Base-by-base conservation (phyloP, 2,113 vertebrate species). In the Mesoclemmys tuberculata region DNA sequence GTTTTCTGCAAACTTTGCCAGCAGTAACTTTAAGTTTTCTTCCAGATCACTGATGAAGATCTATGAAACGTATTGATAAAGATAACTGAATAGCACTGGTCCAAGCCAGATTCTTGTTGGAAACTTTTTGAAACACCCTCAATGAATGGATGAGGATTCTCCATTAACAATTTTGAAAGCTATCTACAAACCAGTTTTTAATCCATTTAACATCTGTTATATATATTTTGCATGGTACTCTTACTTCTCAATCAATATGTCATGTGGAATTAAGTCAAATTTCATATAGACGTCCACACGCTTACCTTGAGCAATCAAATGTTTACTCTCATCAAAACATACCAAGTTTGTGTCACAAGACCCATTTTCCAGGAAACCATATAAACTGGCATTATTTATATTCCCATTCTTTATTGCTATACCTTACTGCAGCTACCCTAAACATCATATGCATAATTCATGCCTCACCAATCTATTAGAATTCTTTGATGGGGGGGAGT, bases 21-120 rank as follows among this genome's bases (percentile, higher is more conserved):
- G 87, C 51, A 92, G 54, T 41, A 49, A 88, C 49, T 54, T 92
- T 80, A 96, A n/a, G 87, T 11, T 5, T 82, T 29, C 29, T 80
- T 75, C 35, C 19, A 38, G 35, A 21, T 38, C 64, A 71, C 19
- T n/a, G 35, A 71, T 71, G 35, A 71, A 71, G 16, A 38, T 71
- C 64, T 21, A 71, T 86, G 49, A 88, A 49, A 86, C 94, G 56
- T 41, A 27, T 44, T 18, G 38, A 54, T 55, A 46, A 74, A 52
- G 82, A 41, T 82, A 82, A 54, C 29, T 82, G 68, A 90, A 19
- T 74, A 83, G 68, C 24, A 93, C 10, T 22, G 79, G 84, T 75
- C 35, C 71, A 3, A 55, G 26, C 29, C 2, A 56, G 58, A 24
- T 52, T 84, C 27, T 56, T 91, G 78, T 44, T 22, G 56, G 80